Evolutionary conservation across 2,888 invertebrate species (phyloP).

Genomic region (Scaptomyza cyrtandrae): DNA sequence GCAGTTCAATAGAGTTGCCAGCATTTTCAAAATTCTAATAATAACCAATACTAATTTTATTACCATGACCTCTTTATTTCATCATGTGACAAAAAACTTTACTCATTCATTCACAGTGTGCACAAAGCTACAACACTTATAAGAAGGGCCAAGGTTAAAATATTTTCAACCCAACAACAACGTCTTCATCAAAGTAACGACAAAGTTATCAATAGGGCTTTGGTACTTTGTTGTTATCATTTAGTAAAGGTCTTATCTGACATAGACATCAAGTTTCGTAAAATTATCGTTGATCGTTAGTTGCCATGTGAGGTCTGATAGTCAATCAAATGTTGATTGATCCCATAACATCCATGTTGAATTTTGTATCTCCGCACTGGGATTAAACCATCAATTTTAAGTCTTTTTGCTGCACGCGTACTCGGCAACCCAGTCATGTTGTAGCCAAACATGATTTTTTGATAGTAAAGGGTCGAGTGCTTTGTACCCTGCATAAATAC

Average conservation of each 20-base stretch:
- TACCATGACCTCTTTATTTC: constrained; percentile 2
- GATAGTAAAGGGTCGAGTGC: not conserved
- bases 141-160: not conserved
- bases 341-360: constrained; percentile 26
- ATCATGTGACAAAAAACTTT: constrained; percentile 8
- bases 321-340: constrained; percentile 57
- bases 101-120: not conserved
- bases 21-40: constrained; percentile 6
- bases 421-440: constrained; percentile 70
- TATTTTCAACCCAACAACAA: not conserved
- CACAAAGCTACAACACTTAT: not conserved
- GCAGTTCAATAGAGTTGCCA: constrained; percentile 52
- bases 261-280: constrained; percentile 31
- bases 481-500: constrained; percentile 30
- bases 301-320: constrained; percentile 32
- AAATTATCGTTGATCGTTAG: constrained; percentile 9
- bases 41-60: not conserved
- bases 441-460: not conserved
- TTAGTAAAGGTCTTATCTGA: constrained; percentile 10
- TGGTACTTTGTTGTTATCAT: constrained; percentile 23
- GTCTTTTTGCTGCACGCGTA: constrained; percentile 11
- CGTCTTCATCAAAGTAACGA: not conserved
- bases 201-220: constrained; percentile 9
- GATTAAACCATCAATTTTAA: constrained; percentile 51
- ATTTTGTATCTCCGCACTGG: constrained; percentile 12